Conservation (phyloP, 92 coral and sea anemone species). For the Phenganax stokvisi region DNA sequence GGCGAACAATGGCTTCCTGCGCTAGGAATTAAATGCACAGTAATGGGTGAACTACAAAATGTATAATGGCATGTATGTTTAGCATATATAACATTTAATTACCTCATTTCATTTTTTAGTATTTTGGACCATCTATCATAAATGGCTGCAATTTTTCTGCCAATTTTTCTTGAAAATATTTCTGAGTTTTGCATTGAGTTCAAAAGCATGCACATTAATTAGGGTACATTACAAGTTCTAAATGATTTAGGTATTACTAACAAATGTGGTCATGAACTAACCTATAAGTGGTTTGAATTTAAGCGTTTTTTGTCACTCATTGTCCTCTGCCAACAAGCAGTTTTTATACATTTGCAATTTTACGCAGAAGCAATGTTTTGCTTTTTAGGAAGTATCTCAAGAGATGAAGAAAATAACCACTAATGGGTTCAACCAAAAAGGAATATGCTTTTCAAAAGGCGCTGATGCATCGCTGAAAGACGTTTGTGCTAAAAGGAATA, state of each 20-base stretch:
- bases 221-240: neutral
- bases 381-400: neutral
- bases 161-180: too few species aligned
- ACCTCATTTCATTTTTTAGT: too few species aligned
- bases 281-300: too few species aligned
- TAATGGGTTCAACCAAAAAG: neutral
- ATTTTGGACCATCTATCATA: too few species aligned
- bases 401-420: neutral
- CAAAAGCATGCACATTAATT: too few species aligned
- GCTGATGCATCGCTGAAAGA: neutral
- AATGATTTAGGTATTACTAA: neutral
- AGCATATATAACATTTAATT: neutral
- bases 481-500: neutral
- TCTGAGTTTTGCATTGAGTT: too few species aligned
- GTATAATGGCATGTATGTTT: neutral
- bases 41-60: neutral
- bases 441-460: neutral
- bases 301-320: too few species aligned
- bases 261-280: too few species aligned
- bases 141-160: too few species aligned
- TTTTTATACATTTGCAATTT: too few species aligned
- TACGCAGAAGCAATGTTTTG: neutral
- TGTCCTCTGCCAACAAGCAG: too few species aligned
- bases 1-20: neutral
- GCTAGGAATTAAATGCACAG: neutral